Base-by-base conservation (phyloP, 1,140 invertebrate species). In the Sinella curviseta region DNA sequence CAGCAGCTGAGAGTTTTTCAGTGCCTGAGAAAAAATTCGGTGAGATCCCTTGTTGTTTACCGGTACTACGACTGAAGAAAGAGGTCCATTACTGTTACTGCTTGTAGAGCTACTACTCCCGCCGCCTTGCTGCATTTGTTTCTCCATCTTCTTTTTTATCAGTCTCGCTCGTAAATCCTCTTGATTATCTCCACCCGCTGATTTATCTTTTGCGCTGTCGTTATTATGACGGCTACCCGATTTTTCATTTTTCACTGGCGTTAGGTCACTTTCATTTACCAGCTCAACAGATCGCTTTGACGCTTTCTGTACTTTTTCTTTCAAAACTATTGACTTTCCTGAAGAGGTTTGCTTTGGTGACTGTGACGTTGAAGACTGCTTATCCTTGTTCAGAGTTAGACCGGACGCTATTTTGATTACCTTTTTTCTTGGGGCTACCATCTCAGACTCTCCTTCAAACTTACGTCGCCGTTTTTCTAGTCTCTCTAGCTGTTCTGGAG, bases 131-230 rank as follows among this genome's bases (percentile, higher is more conserved):
- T 70, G 65, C 24, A 17, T 24, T 24, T 17, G 8, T 70, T 70
- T 70, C 65, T 70, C 28, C 65, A 70, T 31, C n/a, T 70, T 70
- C 24, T 70, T 70, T 24, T 70, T 70, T 31, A 70, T 70, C 65
- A 70, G 65, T 70, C 65, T 70, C 2, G 65, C 24, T 31, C 65
- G 65, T 14, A 70, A 33, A 33, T 70, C 65, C 31, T 70, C 65
- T 33, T 70, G 65, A 33, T 70, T 8, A 70, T 70, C 65, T 33
- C 30, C 8, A 14, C 3, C 26, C 4, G 65, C 3, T n/a, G 57
- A 60, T 60, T 60, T 60, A 70, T 33, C 65, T 30, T 70, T 33
- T 24, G 57, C n/a, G n/a, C n/a, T n/a, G n/a, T n/a, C n/a, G n/a
- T n/a, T n/a, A n/a, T n/a, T 48, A n/a, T n/a, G n/a, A n/a, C n/a